Evolutionary conservation across 2,113 vertebrate genomes (phyloP).

Genomic region (Prionailurus viverrinus): DNA sequence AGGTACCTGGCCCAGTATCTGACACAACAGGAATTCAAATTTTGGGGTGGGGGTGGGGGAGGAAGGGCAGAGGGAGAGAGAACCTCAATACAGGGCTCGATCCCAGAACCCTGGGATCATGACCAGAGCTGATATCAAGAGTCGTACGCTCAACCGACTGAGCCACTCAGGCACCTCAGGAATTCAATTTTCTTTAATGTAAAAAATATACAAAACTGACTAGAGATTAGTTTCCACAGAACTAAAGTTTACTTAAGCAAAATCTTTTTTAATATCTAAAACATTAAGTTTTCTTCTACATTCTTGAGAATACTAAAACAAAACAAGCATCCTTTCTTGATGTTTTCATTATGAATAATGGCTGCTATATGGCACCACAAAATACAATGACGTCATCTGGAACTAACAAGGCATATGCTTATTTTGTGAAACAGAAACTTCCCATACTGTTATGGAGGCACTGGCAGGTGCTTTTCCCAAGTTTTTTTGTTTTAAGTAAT

Average conservation of each 20-base stretch:
- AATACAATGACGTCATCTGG: neutral
- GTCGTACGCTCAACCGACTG: no score
- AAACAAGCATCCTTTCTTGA: neutral
- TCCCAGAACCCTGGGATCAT: no score
- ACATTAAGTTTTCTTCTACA: neutral
- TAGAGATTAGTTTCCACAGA: neutral
- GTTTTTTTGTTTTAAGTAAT: neutral
- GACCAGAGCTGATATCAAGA: no score
- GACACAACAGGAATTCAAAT: neutral
- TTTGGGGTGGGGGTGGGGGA: no score
- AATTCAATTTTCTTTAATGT: neutral
- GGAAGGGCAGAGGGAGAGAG: no score
- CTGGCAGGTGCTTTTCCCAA: neutral
- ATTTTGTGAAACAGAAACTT: neutral
- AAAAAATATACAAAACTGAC: conserved; percentile 22
- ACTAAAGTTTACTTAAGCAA: conserved; percentile 29
- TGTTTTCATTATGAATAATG: neutral
- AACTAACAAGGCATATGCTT: neutral
- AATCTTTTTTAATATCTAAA: neutral
- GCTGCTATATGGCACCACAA: neutral
- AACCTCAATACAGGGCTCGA: no score
- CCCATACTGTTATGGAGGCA: neutral
- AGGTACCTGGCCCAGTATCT: neutral
- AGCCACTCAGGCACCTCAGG: no score
- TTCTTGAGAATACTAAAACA: neutral